Conservation (phyloP, 2,113 vertebrate species). For the Dolichotis patagonum region DNA sequence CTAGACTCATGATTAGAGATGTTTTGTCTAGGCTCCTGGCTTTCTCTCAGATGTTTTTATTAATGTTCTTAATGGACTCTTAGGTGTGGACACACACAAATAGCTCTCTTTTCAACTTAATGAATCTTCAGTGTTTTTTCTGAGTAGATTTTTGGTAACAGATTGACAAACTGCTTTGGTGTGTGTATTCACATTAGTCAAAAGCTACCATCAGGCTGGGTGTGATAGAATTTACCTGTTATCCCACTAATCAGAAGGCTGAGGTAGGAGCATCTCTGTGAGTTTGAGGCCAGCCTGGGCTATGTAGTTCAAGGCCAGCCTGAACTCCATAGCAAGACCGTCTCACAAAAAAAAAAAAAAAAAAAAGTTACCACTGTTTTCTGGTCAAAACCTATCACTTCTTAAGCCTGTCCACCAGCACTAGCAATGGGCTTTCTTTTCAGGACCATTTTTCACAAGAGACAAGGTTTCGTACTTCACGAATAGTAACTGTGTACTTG, state of each 20-base stretch:
- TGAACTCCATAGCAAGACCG: background rate
- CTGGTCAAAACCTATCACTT: background rate
- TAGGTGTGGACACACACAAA: background rate
- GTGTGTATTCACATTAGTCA: background rate
- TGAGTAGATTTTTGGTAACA: conserved; percentile 6
- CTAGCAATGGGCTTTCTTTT: conserved; percentile 71
- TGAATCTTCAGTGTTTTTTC: background rate
- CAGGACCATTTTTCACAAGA: conserved; percentile 74
- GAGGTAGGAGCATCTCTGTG: background rate
- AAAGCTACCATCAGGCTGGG: background rate
- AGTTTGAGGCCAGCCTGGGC: background rate
- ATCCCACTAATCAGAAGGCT: background rate
- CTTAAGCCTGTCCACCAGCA: conserved; percentile 41
- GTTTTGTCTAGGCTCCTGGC: background rate
- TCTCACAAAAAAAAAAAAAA: background rate
- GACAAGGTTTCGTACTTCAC: conserved; percentile 66
- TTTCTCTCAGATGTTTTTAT: background rate
- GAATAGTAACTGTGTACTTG: conserved; percentile 70
- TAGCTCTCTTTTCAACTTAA: conserved; percentile 27
- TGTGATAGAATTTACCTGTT: background rate
- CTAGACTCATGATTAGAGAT: background rate
- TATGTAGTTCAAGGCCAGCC: background rate
- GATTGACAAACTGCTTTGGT: background rate
- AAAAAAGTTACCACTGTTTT: conserved; percentile 6
- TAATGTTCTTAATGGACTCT: background rate